Evolutionary conservation across 1,140 invertebrate genomes (phyloP).

Genomic region (Drosophila arawakana): DNA sequence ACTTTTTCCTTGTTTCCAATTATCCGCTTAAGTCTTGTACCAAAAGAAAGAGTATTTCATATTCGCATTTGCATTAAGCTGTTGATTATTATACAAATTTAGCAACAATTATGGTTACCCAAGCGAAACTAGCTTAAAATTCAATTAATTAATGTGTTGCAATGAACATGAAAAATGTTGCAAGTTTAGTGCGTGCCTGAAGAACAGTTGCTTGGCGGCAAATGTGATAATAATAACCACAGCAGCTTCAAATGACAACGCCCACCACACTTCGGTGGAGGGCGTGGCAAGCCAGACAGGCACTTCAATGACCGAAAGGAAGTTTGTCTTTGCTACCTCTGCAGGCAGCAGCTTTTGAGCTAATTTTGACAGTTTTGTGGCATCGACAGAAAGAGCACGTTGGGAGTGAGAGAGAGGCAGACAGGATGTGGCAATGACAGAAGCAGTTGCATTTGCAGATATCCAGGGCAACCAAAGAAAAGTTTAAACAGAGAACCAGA

Average conservation of each 20-base stretch:
- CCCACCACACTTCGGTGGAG: constrained; percentile 20
- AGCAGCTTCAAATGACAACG: not conserved
- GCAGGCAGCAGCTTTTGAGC: constrained; percentile 54
- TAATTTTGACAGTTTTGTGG: constrained; percentile 68
- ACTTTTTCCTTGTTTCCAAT: too few relatives aligned
- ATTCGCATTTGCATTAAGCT: not conserved
- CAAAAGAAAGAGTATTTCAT: constrained; percentile 8
- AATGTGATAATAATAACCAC: constrained; percentile 31
- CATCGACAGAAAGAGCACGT: constrained; percentile 26
- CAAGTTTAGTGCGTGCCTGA: constrained; percentile 70
- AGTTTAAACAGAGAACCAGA: constrained; percentile 16
- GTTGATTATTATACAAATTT: constrained; percentile 65
- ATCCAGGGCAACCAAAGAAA: constrained; percentile 28
- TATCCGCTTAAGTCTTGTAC: too few relatives aligned
- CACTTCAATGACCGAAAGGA: constrained; percentile 32
- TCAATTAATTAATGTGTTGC: constrained; percentile 79
- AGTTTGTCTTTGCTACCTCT: constrained; percentile 42
- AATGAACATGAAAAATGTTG: constrained; percentile 70
- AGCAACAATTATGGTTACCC: constrained; percentile 54
- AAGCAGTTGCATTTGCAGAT: constrained; percentile 21
- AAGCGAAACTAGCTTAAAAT: constrained; percentile 75
- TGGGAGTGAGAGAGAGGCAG: not conserved
- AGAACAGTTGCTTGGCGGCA: constrained; percentile 12
- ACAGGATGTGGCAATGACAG: constrained; percentile 30
- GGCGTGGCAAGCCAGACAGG: not conserved